These are phyloP conservation scores for Poeciliopsis gracilis DNA, from an alignment of 2,797 vertebrate genomes.

Conservation along the genomic window DNA sequence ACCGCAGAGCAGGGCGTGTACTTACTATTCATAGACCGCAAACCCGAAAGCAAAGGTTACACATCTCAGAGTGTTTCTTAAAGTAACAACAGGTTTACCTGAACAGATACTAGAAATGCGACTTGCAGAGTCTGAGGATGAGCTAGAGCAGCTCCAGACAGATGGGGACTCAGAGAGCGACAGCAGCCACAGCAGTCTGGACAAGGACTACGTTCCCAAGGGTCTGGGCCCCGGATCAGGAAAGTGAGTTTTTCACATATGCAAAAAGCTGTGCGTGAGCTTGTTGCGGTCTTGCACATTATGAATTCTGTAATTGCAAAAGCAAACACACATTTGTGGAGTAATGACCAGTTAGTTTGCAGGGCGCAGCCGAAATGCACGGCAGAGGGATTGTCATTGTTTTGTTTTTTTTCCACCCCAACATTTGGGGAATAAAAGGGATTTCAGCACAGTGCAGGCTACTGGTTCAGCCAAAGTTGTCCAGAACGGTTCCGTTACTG, in stretches of 20 bases:
- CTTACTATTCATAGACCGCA: neutral
- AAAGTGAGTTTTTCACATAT: conserved; percentile 41
- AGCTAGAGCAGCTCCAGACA: conserved; percentile 11
- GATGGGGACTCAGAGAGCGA: conserved; percentile 34
- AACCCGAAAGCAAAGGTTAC: neutral
- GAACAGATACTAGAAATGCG: conserved; percentile 23
- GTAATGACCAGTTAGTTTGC: neutral
- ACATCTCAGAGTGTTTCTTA: neutral
- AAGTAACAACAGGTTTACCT: neutral
- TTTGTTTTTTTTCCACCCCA: neutral
- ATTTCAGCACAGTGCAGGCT: neutral
- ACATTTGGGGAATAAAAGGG: neutral
- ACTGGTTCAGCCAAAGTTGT: neutral
- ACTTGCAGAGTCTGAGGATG: conserved; percentile 49
- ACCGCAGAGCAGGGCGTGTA: neutral
- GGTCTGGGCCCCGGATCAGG: conserved; percentile 23
- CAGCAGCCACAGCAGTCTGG: conserved; percentile 10
- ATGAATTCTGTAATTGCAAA: neutral
- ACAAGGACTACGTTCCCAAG: conserved; percentile 44
- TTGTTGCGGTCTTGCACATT: neutral
- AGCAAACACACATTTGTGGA: neutral
- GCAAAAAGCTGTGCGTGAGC: neutral
- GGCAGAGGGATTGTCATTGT: neutral
- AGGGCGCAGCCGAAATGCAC: neutral
- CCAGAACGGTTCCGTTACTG: neutral